Conservation (phyloP, 1,140 invertebrate species). For the Drosophila willistoni region DNA sequence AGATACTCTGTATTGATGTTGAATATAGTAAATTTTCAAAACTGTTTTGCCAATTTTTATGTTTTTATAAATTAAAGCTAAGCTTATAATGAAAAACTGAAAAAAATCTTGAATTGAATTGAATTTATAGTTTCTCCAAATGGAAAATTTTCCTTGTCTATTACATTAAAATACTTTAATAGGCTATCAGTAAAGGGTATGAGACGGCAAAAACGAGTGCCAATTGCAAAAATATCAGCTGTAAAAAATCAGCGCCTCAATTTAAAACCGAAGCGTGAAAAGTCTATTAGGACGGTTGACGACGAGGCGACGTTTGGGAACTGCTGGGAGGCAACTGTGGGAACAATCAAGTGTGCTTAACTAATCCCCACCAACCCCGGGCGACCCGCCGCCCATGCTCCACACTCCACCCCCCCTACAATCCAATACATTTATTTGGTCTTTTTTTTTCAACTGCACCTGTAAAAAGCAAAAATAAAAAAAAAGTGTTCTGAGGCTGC, state of each 20-base stretch:
- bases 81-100: neutral
- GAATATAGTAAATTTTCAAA: too few relatives aligned
- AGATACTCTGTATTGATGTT: neutral
- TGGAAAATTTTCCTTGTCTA: neutral
- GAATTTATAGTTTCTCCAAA: neutral
- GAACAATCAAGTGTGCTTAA: constrained; percentile 73
- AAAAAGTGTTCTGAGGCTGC: constrained; percentile 42
- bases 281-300: constrained; percentile 69
- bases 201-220: neutral
- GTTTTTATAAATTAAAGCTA: too few relatives aligned
- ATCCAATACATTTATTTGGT: constrained; percentile 16
- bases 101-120: neutral
- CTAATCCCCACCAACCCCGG: constrained; percentile 29
- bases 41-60: too few relatives aligned
- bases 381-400: neutral
- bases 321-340: constrained; percentile 47
- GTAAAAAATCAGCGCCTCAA: constrained; percentile 74
- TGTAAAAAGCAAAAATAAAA: constrained; percentile 24
- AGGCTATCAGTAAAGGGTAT: constrained; percentile 22
- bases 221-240: constrained; percentile 50
- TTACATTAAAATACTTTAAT: neutral
- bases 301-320: constrained; percentile 45
- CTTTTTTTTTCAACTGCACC: constrained; percentile 52
- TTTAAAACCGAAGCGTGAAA: constrained; percentile 78
- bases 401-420: neutral